These are phyloP conservation scores for Eledone cirrhosa DNA, from an alignment of 2,888 invertebrate genomes.

Conservation along the genomic window DNA sequence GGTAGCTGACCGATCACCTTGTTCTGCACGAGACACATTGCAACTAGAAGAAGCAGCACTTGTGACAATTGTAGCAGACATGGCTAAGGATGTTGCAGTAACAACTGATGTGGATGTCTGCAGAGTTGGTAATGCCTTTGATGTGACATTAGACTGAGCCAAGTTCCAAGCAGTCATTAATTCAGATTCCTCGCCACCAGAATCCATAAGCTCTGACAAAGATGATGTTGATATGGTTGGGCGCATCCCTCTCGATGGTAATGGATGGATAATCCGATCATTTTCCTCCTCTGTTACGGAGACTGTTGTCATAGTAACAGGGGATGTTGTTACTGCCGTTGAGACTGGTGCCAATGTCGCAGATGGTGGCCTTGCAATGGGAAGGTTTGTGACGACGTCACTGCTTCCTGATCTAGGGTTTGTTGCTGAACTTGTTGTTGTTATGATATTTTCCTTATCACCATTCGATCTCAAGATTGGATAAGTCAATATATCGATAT, in stretches of 20 bases:
- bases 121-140: conserved; percentile 3
- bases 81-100: conserved; percentile 16
- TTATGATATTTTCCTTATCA: conserved; percentile 4
- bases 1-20: not conserved
- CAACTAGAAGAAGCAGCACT: not conserved
- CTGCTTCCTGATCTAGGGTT: not conserved
- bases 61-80: conserved; percentile 16
- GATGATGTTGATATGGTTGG: conserved; percentile 28
- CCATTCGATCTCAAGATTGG: conserved; percentile 21
- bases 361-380: conserved; percentile 21
- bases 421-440: conserved; percentile 21
- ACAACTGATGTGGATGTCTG: conserved; percentile 23
- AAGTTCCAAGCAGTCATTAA: conserved; percentile 25
- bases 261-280: conserved; percentile 7
- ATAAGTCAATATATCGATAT: conserved; percentile 17
- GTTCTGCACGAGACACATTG: conserved; percentile 1
- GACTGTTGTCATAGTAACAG: not conserved
- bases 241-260: conserved; percentile 12
- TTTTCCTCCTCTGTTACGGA: conserved; percentile 11
- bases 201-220: conserved; percentile 8
- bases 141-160: conserved; percentile 4
- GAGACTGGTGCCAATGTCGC: conserved; percentile 4
- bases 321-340: conserved; percentile 19
- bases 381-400: conserved; percentile 17
- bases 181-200: conserved; percentile 16